Conservation (phyloP, 2,797 vertebrate genomes). For the Eulemur rubriventer region DNA sequence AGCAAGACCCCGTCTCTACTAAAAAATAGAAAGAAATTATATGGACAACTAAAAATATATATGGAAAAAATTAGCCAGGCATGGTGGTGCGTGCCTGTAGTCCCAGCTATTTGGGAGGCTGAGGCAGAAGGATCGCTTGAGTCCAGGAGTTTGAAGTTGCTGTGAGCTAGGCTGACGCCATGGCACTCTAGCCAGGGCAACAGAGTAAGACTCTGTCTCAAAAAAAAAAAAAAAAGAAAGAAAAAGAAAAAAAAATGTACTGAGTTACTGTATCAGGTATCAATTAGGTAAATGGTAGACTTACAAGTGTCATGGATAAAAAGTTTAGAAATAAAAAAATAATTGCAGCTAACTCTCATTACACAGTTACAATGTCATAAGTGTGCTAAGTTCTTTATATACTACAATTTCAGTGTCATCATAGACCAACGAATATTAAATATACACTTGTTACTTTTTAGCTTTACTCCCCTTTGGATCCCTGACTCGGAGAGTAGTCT, state of each 20-base stretch:
- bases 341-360: background rate
- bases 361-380: background rate
- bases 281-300: background rate
- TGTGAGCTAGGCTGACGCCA: too few relatives aligned
- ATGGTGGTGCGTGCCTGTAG: too few relatives aligned
- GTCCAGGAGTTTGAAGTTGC: too few relatives aligned
- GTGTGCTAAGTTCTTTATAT: background rate
- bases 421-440: background rate
- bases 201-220: too few relatives aligned
- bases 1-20: too few relatives aligned
- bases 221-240: too few relatives aligned
- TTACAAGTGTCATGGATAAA: background rate
- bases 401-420: background rate
- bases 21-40: too few relatives aligned
- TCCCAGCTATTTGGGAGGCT: too few relatives aligned
- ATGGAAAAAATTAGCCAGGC: too few relatives aligned
- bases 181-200: too few relatives aligned
- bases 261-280: background rate
- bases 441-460: background rate
- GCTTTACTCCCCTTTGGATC: background rate
- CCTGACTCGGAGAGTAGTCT: background rate
- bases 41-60: too few relatives aligned
- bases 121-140: too few relatives aligned
- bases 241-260: background rate
- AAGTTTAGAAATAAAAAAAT: constrained; percentile 42